Conservation (phyloP, 2,113 vertebrate species). For the Tragelaphus buxtoni region DNA sequence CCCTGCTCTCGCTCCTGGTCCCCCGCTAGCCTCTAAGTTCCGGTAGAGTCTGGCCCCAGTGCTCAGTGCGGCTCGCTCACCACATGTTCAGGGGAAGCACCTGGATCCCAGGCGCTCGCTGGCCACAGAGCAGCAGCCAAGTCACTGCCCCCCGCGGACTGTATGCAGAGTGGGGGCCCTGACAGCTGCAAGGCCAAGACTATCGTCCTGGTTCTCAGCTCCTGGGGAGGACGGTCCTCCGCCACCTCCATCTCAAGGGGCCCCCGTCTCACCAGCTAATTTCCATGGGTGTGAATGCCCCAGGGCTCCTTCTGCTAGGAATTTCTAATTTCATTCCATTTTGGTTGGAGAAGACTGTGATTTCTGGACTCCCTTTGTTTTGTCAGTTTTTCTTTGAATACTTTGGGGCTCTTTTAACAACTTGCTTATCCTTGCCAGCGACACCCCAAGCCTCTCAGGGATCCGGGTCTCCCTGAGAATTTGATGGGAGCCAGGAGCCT, state of each 20-base stretch:
- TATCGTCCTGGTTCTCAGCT: too few relatives aligned
- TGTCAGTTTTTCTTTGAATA: neutral
- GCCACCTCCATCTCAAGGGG: too few relatives aligned
- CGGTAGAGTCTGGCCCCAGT: neutral
- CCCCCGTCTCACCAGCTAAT: neutral
- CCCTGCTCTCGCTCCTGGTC: rapidly evolving
- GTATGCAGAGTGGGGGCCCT: neutral
- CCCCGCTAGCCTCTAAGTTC: neutral
- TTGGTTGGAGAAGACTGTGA: neutral
- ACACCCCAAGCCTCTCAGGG: neutral
- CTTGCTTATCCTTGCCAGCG: neutral
- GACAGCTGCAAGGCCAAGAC: neutral
- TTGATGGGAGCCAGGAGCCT: neutral
- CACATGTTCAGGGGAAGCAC: neutral
- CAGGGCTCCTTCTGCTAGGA: neutral
- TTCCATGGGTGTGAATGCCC: neutral
- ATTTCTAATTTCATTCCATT: neutral
- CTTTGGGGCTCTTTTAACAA: neutral
- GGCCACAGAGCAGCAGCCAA: neutral
- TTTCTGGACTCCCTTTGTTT: neutral
- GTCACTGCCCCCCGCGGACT: rapidly evolving
- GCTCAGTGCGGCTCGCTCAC: neutral
- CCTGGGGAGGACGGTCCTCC: neutral
- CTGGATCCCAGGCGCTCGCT: rapidly evolving
- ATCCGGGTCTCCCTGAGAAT: neutral